Percentiles rank a stretch among this genome's conserved stretches.
Evolutionary conservation across 2,888 invertebrate species (phyloP).

Genomic region (Tryphoninae sp.): DNA sequence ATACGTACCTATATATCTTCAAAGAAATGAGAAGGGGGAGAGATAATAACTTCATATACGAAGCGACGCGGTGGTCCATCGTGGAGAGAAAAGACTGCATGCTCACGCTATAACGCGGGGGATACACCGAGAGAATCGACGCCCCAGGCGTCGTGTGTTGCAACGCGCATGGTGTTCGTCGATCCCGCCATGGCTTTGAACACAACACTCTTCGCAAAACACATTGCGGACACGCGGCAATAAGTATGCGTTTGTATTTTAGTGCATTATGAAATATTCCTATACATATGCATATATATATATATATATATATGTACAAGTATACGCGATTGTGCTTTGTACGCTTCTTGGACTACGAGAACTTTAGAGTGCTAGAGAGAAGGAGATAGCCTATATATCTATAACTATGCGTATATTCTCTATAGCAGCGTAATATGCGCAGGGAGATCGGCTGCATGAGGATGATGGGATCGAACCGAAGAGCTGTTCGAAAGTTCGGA

Average conservation of each 20-base stretch:
- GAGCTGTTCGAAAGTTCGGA: slow-evolving; percentile 24
- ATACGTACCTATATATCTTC: slow-evolving; percentile 24
- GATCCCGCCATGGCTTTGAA: slow-evolving; percentile 42
- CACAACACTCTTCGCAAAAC: slow-evolving; percentile 46
- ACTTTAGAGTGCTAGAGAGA: slow-evolving; percentile 10
- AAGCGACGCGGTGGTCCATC: slow-evolving; percentile 56
- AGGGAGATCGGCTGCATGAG: slow-evolving; percentile 21
- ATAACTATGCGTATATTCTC: slow-evolving; percentile 8
- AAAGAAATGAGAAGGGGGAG: slow-evolving; percentile 28
- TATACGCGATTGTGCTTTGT: neutral
- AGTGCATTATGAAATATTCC: slow-evolving; percentile 18
- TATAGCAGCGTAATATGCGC: slow-evolving; percentile 14
- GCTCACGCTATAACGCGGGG: slow-evolving; percentile 23
- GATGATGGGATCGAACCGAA: slow-evolving; percentile 14
- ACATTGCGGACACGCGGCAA: slow-evolving; percentile 41
- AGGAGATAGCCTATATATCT: neutral
- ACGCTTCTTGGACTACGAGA: slow-evolving; percentile 11
- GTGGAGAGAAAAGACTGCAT: slow-evolving; percentile 25
- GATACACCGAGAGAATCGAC: slow-evolving; percentile 48
- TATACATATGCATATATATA: neutral
- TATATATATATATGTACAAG: neutral
- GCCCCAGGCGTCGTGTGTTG: slow-evolving; percentile 50
- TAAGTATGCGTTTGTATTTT: slow-evolving; percentile 41
- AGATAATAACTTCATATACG: slow-evolving; percentile 61
- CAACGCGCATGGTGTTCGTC: slow-evolving; percentile 48